Base-by-base conservation (phyloP, 1,140 invertebrate genomes). In the Brachionus plicatilis region DNA sequence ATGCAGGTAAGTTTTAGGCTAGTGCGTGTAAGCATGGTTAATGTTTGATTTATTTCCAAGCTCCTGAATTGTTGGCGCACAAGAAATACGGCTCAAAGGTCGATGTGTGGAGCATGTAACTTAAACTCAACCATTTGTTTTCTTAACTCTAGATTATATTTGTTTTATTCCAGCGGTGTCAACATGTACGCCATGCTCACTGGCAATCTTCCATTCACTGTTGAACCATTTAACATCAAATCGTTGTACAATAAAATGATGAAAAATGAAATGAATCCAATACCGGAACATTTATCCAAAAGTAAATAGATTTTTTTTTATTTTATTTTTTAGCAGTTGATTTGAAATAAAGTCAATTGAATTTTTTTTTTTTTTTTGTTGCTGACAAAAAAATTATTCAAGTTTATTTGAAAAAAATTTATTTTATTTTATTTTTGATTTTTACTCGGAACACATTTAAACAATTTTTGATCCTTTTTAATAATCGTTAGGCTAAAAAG, bases 101-200 rank as follows among this genome's bases (percentile, higher is more conserved):
- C 4, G 89, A 89, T 85, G 86, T 89, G 8, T 89, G 89, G 89
- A 89, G 89, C 86, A 88, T 89, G 89, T 89, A 86, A 87, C 88
- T 86, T 29, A n/a, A 41, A 45, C 14, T 79, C 27, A 33, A 33
- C 53, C 14, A 56, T 56, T 56, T 56, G 9, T 47, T 47, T 47
- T 47, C 11, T 56, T n/a, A n/a, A 29, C 37, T 86, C 11, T n/a
- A 5, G 47, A 47, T 50, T 43, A 9, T 17, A n/a, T 5, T 11
- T 43, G 14, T 47, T 14, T 50, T 27, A 60, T 9, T 43, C n/a
- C 83, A 88, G 88, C 33, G 88, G 88, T 17, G 87, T 89, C 1
- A 88, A 88, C 85, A 85, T 89, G 86, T 89, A 86, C 85, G 88
- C 87, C n/a, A 89, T 89, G 88, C 85, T 89, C 43, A 87, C 87